These are phyloP conservation scores for Onychostoma macrolepis DNA, from an alignment of 2,113 vertebrate genomes.

Conservation along the genomic window DNA sequence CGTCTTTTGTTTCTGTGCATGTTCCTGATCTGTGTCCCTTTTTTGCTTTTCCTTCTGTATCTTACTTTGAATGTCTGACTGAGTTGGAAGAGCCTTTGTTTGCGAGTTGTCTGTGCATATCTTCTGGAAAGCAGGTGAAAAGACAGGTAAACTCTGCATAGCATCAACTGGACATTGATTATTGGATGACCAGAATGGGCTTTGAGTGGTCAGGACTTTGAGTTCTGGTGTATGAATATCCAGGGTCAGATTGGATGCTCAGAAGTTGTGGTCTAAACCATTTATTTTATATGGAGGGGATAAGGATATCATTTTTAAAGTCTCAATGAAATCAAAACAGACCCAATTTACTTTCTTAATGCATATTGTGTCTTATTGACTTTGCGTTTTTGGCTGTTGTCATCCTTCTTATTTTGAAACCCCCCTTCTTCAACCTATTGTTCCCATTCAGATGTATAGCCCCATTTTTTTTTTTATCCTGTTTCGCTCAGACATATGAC, in stretches of 20 bases:
- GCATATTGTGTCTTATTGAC: neutral
- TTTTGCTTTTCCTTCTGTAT: neutral
- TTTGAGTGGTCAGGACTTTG: neutral
- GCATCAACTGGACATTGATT: neutral
- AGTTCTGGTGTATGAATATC: neutral
- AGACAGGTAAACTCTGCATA: neutral
- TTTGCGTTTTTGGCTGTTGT: neutral
- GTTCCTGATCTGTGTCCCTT: neutral
- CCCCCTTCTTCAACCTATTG: neutral
- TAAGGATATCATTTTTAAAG: neutral
- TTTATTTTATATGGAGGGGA: neutral
- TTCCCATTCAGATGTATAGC: neutral
- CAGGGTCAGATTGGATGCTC: neutral
- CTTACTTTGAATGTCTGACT: neutral
- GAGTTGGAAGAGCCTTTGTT: neutral
- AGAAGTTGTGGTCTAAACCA: neutral
- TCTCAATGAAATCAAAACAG: neutral
- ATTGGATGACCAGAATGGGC: neutral
- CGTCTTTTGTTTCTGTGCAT: slow-evolving; percentile 23
- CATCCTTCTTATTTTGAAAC: neutral
- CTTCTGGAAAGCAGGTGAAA: neutral
- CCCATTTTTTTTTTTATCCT: neutral
- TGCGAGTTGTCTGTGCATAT: neutral
- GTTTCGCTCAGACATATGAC: neutral
- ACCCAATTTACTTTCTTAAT: neutral